Percentiles rank a stretch among this genome's conserved stretches.
phyloP scores from a whole-genome alignment of 2,888 invertebrate genomes.

The Trachelus stipa region DNA sequence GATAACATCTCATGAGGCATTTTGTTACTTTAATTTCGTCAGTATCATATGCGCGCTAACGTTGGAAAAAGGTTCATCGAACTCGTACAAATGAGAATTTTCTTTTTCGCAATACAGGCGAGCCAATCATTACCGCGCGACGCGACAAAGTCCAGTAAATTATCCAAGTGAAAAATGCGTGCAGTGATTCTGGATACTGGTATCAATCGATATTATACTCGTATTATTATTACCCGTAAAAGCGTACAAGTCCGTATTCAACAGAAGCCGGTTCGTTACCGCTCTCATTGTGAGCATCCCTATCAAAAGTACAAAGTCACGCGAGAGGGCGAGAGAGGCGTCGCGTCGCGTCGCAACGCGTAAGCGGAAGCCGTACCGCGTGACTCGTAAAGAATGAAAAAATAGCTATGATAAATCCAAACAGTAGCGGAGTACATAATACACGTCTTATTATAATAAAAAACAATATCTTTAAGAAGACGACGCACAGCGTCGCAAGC shows the following conservation, averaged over 20 bases:
- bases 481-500: slow-evolving; percentile 11
- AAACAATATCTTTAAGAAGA: neutral
- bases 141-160: neutral
- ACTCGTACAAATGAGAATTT: neutral
- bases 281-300: neutral
- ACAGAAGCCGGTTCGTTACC: neutral
- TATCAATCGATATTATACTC: neutral
- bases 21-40: neutral
- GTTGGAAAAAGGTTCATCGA: neutral
- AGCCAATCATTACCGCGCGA: neutral
- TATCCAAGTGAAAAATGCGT: neutral
- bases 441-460: neutral
- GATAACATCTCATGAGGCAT: neutral
- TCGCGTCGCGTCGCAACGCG: neutral
- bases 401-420: neutral
- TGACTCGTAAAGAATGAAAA: neutral
- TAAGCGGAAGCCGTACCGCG: neutral
- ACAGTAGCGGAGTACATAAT: neutral
- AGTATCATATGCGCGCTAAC: neutral
- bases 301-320: neutral
- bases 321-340: neutral
- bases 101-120: neutral
- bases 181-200: neutral
- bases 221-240: neutral
- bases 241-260: neutral